These are phyloP conservation scores for Crenuchus spilurus DNA, from an alignment of 2,797 vertebrate species.

Conservation along the genomic window DNA sequence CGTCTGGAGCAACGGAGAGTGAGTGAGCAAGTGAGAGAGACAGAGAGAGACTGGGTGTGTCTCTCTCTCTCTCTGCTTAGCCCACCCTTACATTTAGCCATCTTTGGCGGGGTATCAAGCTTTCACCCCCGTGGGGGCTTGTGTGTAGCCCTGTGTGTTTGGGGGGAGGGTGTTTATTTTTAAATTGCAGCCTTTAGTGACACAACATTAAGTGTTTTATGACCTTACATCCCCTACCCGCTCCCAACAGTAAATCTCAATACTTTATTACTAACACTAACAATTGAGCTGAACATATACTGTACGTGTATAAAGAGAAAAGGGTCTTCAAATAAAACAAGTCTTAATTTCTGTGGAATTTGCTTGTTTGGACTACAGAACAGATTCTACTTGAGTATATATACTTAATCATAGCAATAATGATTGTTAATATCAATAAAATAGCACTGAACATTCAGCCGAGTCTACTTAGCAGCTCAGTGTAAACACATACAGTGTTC, in stretches of 20 bases:
- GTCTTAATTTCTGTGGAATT: background rate
- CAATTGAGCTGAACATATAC: too few relatives aligned
- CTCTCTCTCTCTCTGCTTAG: slow-evolving; percentile 40
- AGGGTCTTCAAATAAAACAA: too few relatives aligned
- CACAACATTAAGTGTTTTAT: slow-evolving; percentile 30
- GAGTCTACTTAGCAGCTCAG: background rate
- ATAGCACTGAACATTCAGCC: background rate
- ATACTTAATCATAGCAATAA: background rate
- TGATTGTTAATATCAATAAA: background rate
- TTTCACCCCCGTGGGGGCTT: slow-evolving; percentile 57
- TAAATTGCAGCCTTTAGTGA: slow-evolving; percentile 67
- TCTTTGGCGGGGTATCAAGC: slow-evolving; percentile 77
- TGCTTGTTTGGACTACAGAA: background rate
- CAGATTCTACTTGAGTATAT: background rate
- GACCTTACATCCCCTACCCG: background rate
- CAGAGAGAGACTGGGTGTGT: slow-evolving; percentile 46
- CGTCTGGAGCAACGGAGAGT: slow-evolving; percentile 13
- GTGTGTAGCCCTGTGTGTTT: slow-evolving; percentile 25
- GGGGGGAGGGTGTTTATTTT: slow-evolving; percentile 65
- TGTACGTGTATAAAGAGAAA: too few relatives aligned
- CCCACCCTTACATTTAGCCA: slow-evolving; percentile 71
- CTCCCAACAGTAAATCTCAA: too few relatives aligned
- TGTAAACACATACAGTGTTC: background rate
- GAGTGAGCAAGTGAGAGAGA: slow-evolving; percentile 1
- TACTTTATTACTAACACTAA: too few relatives aligned